A percentile compares a stretch with the other conserved stretches of the same genome.
Conservation (phyloP, 2,113 vertebrate genomes). For the Nannobrachium achirus region DNA sequence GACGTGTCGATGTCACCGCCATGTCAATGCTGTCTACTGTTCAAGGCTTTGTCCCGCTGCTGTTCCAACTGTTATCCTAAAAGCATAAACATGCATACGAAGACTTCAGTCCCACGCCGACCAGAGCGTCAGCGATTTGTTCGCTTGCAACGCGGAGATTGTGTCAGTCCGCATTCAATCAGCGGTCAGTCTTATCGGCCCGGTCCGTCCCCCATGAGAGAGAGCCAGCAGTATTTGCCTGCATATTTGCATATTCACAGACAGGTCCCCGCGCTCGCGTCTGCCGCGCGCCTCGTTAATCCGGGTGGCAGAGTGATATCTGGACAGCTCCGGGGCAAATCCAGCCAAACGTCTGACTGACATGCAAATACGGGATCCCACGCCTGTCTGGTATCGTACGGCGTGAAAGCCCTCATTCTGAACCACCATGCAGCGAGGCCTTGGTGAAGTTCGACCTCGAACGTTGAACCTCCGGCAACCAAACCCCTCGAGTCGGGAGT, state of each 20-base stretch:
- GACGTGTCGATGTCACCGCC: conserved; percentile 36
- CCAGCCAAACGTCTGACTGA: conserved; percentile 59
- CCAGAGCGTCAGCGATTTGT: not conserved
- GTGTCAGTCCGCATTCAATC: not conserved
- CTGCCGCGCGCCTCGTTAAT: conserved; percentile 44
- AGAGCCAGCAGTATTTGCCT: no score
- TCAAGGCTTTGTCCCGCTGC: conserved; percentile 1
- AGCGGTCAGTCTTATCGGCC: conserved; percentile 25
- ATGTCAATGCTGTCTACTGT: conserved; percentile 12
- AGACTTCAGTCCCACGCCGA: not conserved
- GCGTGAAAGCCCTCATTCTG: no score
- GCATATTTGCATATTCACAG: conserved; percentile 59
- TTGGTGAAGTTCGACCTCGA: no score
- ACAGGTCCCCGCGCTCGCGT: conserved; percentile 28
- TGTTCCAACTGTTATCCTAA: not conserved
- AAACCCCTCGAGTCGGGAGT: no score
- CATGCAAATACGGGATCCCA: conserved; percentile 71
- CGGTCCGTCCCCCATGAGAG: conserved; percentile 43
- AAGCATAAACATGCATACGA: no score
- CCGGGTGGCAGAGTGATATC: conserved; percentile 47
- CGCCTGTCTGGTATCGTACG: no score
- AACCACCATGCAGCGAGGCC: no score
- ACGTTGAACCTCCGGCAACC: no score
- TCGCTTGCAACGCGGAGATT: not conserved
- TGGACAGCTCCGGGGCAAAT: conserved; percentile 53